A percentile compares a stretch with the other conserved stretches of the same genome.
Conservation (phyloP, 2,797 vertebrate species). For the Arnoldichthys spilopterus region DNA sequence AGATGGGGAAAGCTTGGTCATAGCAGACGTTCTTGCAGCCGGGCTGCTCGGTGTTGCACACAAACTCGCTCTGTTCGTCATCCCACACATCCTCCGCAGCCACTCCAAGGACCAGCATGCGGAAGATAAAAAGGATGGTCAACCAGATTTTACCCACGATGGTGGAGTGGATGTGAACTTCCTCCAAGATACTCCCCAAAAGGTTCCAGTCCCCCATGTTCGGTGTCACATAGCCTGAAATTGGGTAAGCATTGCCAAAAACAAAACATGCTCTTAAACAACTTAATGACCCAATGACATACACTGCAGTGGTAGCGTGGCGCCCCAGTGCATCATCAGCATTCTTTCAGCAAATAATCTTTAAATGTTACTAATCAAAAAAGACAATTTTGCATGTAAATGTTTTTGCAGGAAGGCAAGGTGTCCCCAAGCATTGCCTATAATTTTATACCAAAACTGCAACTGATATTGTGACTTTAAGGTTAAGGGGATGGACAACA, state of each 20-base stretch:
- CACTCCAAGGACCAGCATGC: slow-evolving; percentile 93
- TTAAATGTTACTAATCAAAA: too few relatives aligned
- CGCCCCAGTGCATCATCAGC: too few relatives aligned
- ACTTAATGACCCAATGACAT: neutral
- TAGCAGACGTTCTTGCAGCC: slow-evolving; percentile 95
- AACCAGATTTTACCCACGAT: slow-evolving; percentile 97
- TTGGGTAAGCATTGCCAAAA: slow-evolving; percentile 33
- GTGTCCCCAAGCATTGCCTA: neutral
- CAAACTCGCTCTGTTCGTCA: slow-evolving; percentile 92
- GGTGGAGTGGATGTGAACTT: slow-evolving; percentile 95
- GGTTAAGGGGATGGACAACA: neutral
- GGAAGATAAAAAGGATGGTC: slow-evolving; percentile 94
- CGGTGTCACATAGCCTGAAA: slow-evolving; percentile 77
- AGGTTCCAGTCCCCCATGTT: slow-evolving; percentile 97
- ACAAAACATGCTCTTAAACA: neutral
- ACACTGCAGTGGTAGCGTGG: neutral
- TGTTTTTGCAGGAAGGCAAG: too few relatives aligned
- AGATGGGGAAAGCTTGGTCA: slow-evolving; percentile 93
- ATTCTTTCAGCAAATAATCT: too few relatives aligned
- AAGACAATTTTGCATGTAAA: too few relatives aligned
- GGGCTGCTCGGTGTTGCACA: slow-evolving; percentile 94
- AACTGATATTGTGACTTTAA: neutral
- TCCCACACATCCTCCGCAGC: slow-evolving; percentile 95
- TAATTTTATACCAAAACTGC: neutral
- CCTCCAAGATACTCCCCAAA: slow-evolving; percentile 91